A percentile compares a stretch with the other conserved stretches of the same genome.
phyloP scores from a whole-genome alignment of 2,888 invertebrate species.

The Cylindroiulus punctatus region DNA sequence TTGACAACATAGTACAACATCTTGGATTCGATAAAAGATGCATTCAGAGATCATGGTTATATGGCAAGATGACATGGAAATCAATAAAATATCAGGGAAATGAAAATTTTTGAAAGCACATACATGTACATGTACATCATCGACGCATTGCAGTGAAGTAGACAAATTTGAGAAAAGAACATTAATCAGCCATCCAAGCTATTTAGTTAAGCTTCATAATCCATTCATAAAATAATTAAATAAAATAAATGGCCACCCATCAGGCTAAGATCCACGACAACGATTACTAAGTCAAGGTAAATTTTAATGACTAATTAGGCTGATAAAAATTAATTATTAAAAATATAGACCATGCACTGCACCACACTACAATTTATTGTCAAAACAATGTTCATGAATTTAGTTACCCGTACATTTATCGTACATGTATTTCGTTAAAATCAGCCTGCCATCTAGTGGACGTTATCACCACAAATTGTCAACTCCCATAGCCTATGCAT shows the following conservation, averaged over 20 bases:
- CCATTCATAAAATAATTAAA: constrained; percentile 1
- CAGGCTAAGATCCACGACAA: constrained; percentile 6
- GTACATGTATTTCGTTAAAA: too few relatives aligned
- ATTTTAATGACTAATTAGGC: constrained; percentile 11
- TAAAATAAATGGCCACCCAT: not conserved
- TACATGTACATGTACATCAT: not conserved
- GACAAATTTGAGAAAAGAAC: not conserved
- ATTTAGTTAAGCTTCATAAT: not conserved
- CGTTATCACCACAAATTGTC: too few relatives aligned
- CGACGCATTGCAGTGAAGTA: not conserved
- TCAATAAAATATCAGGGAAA: too few relatives aligned
- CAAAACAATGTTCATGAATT: too few relatives aligned
- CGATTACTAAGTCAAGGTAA: not conserved
- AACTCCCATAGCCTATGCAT: not conserved
- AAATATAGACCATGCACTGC: not conserved
- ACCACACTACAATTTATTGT: too few relatives aligned
- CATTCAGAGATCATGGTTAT: too few relatives aligned
- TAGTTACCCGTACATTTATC: too few relatives aligned
- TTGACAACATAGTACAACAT: too few relatives aligned
- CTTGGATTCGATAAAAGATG: too few relatives aligned
- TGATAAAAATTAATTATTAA: not conserved
- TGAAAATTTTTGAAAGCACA: too few relatives aligned
- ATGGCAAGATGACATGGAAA: too few relatives aligned
- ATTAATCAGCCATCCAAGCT: not conserved
- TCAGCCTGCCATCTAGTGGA: too few relatives aligned